Evolutionary conservation across 1,140 invertebrate genomes (phyloP), one percentile per base, ranked within the genome.

Genomic region (Lerema accius): DNA sequence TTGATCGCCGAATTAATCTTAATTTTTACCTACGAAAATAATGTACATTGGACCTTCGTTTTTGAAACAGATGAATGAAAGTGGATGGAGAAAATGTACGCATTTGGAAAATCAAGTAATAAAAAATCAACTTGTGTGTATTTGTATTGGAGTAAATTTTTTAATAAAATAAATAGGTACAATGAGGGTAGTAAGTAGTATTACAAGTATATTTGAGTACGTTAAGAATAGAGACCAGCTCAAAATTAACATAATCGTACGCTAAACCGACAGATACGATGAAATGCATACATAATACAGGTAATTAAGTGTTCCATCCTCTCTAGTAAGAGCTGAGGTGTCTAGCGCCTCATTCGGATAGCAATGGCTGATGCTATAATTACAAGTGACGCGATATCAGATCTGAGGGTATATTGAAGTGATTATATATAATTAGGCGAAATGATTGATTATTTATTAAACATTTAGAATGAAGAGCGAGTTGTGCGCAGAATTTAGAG

Each of bases 41-140:
- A 86, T 82, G 74, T 88, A 83, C 76, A 83, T 88, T 88, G 86
- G 85, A 89, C 85, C 85, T 88, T 83, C 76, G 80, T 84, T 85
- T 80, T 88, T 81, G 75, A 90, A 77, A 78, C 76, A 73, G 76
- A 85, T 87, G 82, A 85, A 80, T 75, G 86, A 60, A 60, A 11
- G 14, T 60, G 55, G 19, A 82, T 73, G 67, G 63, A 78, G 66
- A 67, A 72, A 73, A 67, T 75, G 73, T 82, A 37, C 35, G n/a
- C 35, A 11, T 37, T 37, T 37, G 71, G 81, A 78, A 80, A 73
- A 51, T 49, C 73, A 67, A 82, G 78, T 76, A 82, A 69, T 79
- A 68, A 76, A 76, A 80, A 80, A 80, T 80, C 80, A 79, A 76
- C 77, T 67, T 68, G 45, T 55, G 65, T 69, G 56, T n/a, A 77